A percentile compares a stretch with the other conserved stretches of the same genome.
These are phyloP conservation scores for Mus musculus DNA, from an alignment of 2,113 vertebrate genomes.

Conservation along the genomic window GRCm39 chrX:81414501-81415000, in stretches of 20 bases:
- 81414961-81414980: background rate
- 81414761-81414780: background rate
- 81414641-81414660: background rate
- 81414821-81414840: background rate
- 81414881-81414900: background rate
- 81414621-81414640: background rate
- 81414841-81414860: background rate
- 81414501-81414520: background rate
- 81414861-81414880: background rate
- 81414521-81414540: background rate
- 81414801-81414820: background rate
- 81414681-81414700: background rate
- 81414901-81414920: background rate
- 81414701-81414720: background rate
- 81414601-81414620: background rate
- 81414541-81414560: background rate
- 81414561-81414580: background rate
- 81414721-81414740: background rate
- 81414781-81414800: background rate
- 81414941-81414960: background rate
- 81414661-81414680: background rate
- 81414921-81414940: background rate
- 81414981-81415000: background rate
- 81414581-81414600: background rate
- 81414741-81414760: background rate